Evolutionary conservation across 2,797 vertebrate species (phyloP).

Genomic region (Champsocephalus esox): DNA sequence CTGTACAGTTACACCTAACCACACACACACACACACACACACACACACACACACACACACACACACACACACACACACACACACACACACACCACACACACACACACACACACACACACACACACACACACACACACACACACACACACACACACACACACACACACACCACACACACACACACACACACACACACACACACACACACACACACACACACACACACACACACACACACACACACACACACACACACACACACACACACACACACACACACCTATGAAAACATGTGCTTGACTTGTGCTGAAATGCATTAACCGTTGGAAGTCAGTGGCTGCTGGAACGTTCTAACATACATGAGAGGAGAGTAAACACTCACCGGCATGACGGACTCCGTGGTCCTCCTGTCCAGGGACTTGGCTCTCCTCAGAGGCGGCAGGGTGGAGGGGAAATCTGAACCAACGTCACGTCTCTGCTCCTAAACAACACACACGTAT

Average conservation of each 20-base stretch:
- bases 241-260: not conserved
- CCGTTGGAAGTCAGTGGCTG: not conserved
- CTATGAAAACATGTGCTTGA: not conserved
- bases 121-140: not conserved
- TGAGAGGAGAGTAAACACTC: constrained; percentile 49
- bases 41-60: not conserved
- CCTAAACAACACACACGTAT: constrained; percentile 65
- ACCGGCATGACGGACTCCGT: constrained; percentile 90
- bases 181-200: not conserved
- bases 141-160: not conserved
- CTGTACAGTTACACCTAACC: too few species aligned
- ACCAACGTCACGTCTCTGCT: constrained; percentile 68
- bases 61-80: not conserved
- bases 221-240: not conserved
- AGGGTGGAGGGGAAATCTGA: constrained; percentile 82
- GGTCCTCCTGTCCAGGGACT: constrained; percentile 88
- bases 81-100: not conserved
- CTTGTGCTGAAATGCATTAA: not conserved
- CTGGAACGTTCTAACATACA: not conserved
- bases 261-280: too few species aligned
- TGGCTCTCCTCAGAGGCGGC: constrained; percentile 86
- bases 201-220: not conserved
- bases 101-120: not conserved
- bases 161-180: not conserved
- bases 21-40: too few species aligned